Evolutionary conservation across 2,888 invertebrate genomes (phyloP).

Genomic region (Chelonus formosanus): DNA sequence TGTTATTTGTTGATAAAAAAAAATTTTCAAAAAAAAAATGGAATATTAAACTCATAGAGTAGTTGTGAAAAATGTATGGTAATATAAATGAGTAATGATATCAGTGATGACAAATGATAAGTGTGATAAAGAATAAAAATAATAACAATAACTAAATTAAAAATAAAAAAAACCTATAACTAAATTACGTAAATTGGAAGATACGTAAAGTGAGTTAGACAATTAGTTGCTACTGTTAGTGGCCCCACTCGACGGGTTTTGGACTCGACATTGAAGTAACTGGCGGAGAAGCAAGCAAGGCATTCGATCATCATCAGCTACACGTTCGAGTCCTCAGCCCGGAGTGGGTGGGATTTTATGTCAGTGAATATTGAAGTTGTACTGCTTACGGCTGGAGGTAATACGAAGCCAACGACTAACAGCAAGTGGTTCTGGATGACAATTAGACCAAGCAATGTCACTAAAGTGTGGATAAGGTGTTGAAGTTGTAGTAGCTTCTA

Average conservation of each 20-base stretch:
- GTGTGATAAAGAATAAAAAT: too few relatives aligned
- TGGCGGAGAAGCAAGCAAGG: conserved; percentile 30
- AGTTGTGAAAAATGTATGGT: too few relatives aligned
- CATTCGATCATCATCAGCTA: conserved; percentile 30
- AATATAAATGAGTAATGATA: too few relatives aligned
- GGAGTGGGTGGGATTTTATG: conserved; percentile 64
- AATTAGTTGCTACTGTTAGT: conserved; percentile 4
- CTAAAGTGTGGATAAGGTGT: conserved; percentile 58
- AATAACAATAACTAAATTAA: not conserved
- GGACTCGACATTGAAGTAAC: conserved; percentile 44
- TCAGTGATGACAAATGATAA: too few relatives aligned
- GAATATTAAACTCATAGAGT: too few relatives aligned
- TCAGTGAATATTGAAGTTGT: conserved; percentile 65
- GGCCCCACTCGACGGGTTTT: conserved; percentile 55
- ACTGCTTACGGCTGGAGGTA: conserved; percentile 63
- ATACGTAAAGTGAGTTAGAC: not conserved
- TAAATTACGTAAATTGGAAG: conserved; percentile 4
- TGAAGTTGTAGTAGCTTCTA: conserved; percentile 59
- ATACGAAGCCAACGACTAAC: conserved; percentile 63
- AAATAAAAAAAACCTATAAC: not conserved
- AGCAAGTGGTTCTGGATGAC: conserved; percentile 63
- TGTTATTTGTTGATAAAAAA: too few relatives aligned
- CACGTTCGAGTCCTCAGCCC: conserved; percentile 56
- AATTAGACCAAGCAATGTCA: conserved; percentile 63
- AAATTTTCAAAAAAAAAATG: too few relatives aligned